These are phyloP conservation scores for Acipenser ruthenus DNA, from an alignment of 2,797 vertebrate genomes.

Conservation along the genomic window DNA sequence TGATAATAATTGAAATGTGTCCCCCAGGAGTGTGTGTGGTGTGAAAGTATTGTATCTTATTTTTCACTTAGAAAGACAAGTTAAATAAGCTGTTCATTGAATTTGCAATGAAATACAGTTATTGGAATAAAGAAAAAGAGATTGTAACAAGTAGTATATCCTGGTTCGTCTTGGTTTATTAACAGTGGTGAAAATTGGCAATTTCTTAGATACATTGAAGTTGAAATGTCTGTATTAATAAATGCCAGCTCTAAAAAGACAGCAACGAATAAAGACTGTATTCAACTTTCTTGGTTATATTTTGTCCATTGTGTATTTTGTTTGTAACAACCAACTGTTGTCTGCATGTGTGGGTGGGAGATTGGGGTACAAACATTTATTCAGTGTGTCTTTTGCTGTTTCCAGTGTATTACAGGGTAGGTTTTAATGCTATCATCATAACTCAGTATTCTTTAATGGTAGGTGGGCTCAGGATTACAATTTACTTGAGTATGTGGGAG, in stretches of 20 bases:
- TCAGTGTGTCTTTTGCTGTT: too few species aligned
- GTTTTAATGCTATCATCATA: too few species aligned
- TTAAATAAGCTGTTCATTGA: constrained; percentile 63
- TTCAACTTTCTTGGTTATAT: constrained; percentile 1
- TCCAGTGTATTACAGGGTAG: too few species aligned
- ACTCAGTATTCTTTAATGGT: too few species aligned
- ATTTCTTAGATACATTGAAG: constrained; percentile 47
- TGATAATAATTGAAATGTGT: constrained; percentile 63
- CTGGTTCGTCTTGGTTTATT: constrained; percentile 45
- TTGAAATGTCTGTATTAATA: constrained; percentile 45
- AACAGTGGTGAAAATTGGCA: constrained; percentile 38
- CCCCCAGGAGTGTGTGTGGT: constrained; percentile 43
- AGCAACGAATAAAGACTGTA: constrained; percentile 35
- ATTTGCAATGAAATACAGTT: constrained; percentile 63
- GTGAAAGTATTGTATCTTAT: constrained; percentile 55
- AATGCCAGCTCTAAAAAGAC: constrained; percentile 31
- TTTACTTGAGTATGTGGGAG: too few species aligned
- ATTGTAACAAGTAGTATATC: constrained; percentile 39
- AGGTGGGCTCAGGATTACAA: too few species aligned
- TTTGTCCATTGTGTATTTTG: constrained; percentile 3
- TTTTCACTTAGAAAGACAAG: constrained; percentile 57
- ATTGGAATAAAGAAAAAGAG: constrained; percentile 51
- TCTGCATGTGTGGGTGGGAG: too few species aligned
- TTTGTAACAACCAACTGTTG: not conserved
- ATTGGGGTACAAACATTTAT: too few species aligned